Evolutionary conservation across 2,113 vertebrate genomes (phyloP), one percentile per base, ranked within the genome.

Genomic region (Castor canadensis): DNA sequence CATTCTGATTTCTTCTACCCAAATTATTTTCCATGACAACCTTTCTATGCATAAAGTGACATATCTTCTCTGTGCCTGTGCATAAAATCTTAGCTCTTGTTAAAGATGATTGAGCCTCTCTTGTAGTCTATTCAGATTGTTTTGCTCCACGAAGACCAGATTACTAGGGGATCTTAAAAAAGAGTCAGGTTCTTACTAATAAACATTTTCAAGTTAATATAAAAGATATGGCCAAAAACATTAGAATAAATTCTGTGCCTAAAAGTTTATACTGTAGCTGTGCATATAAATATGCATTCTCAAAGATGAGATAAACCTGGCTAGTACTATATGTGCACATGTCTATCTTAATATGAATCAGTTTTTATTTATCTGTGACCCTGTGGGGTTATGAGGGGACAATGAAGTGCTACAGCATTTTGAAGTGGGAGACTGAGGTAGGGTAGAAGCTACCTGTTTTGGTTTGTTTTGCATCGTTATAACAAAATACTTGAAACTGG

Each of bases 21-120:
- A 96, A 93, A 94, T 86, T 85, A 43, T 83, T 91, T 86, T 88
- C 67, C 82, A 89, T 45, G 56, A 66, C 82, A 69, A 96, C 56
- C 22, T 26, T 26, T 60, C 22, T 26, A 71, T 26, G 19, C 32
- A 47, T 40, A 72, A 79, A 45, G 58, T 92, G 81, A 87, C 43
- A n/a, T n/a, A n/a, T 90, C 28, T 60, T 60, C 58, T 60, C 22
- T 9, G 32, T 64, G 69, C 69, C 38, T 71, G 15, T 87, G 32
- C 62, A 1, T 43, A 75, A 95, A 93, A 43, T 9, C 22, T 71
- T 73, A 79, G 43, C 56, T 79, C 58, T 49, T 64, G 40, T 67
- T 67, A 7, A 93, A 76, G 26, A 64, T 60, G 40, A 82, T 9
- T 12, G 20, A 91, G 79, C 0, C 43, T 84, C 49, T 62, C 26